Base-by-base conservation (phyloP, 2,888 invertebrate genomes). In the Dioctria rufipes region DNA sequence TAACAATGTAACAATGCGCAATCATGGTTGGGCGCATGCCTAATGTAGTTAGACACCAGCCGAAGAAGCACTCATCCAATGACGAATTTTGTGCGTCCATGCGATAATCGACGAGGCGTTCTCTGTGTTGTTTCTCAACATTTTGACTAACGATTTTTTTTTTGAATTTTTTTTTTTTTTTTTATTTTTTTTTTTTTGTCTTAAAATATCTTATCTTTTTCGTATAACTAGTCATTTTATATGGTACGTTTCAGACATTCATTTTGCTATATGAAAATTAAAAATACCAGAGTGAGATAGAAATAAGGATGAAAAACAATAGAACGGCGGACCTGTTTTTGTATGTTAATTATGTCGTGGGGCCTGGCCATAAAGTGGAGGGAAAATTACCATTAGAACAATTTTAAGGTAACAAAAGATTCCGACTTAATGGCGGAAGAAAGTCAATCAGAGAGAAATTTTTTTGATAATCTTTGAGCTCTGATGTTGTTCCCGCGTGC, bases 11-110 rank as follows among this genome's bases (percentile, higher is more conserved):
- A 73, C 77, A 63, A 61, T 63, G 77, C 77, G 77, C 77, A 58
- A 77, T 77, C 77, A 77, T 77, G 77, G 77, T 77, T 77, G 77
- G 77, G 63, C 77, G 77, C 77, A 77, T 77, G 63, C 77, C 77
- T 77, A 77, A 77, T 77, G 77, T 77, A 77, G 58, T 77, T 77
- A 77, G 49, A 61, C 61, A 25, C 25, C 25, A 25, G 25, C 77
- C 4, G 37, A 3, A 13, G 51, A 63, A 77, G 63, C 63, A 63
- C 46, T 77, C 77, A 73, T 73, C 73, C 73, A 73, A 73, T 73
- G 73, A 73, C 54, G 73, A 73, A 73, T 73, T 73, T 71, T 73
- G 51, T 73, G 73, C 73, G 58, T 13, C 73, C 73, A 73, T 25
- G 25, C 25, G 51, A 73, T 77, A 77, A 77, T 77, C 77, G 77